A percentile compares a stretch with the other conserved stretches of the same genome.
phyloP scores from a whole-genome alignment of 2,113 vertebrate species.

The Xiphias gladius region DNA sequence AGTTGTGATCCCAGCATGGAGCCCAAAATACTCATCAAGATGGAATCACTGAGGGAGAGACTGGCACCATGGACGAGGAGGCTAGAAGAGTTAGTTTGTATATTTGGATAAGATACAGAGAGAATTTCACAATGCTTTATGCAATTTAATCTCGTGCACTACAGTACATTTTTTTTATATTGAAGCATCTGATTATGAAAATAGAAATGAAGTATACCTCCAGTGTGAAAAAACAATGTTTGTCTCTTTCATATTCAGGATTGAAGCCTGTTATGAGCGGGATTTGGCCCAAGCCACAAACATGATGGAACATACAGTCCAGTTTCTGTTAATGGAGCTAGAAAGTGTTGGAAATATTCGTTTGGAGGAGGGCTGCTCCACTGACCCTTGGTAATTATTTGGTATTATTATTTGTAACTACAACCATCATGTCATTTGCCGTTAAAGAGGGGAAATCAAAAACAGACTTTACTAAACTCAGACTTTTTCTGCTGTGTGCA shows the following conservation, averaged over 20 bases:
- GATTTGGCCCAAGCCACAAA: conserved; percentile 80
- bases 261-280: conserved; percentile 77
- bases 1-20: conserved; percentile 66
- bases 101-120: conserved; percentile 18
- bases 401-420: not conserved
- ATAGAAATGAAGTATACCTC: not conserved
- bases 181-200: not conserved
- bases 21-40: conserved; percentile 81
- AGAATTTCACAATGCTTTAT: conserved; percentile 1
- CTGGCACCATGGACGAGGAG: conserved; percentile 82
- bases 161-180: not conserved
- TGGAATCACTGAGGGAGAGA: conserved; percentile 81
- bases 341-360: conserved; percentile 89
- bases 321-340: conserved; percentile 87
- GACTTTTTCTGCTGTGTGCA: not conserved
- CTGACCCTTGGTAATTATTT: conserved; percentile 83
- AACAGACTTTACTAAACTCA: not conserved
- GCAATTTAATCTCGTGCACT: not conserved
- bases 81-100: conserved; percentile 82
- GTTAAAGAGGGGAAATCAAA: not conserved
- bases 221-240: not conserved
- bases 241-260: conserved; percentile 72
- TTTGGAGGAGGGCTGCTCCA: conserved; percentile 87
- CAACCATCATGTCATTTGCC: not conserved
- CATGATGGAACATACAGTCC: conserved; percentile 77